Evolutionary conservation across 2,113 vertebrate species (phyloP).

Genomic region (Hemicordylus capensis): DNA sequence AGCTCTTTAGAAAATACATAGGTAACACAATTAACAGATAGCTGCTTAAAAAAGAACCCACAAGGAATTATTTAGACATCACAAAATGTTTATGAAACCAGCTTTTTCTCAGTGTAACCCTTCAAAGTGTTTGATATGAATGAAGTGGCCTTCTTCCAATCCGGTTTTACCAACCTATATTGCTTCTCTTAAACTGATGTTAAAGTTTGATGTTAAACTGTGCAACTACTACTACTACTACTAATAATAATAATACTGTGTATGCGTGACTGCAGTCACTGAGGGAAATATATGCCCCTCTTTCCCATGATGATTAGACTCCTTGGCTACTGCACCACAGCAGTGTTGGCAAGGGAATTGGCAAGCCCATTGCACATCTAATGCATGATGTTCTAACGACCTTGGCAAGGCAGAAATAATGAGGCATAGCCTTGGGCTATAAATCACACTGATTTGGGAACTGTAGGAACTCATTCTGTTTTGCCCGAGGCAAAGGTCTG

Average conservation of each 20-base stretch:
- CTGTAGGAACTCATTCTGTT: constrained; percentile 50
- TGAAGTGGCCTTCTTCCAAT: background rate
- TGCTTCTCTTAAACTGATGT: background rate
- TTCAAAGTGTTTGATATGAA: background rate
- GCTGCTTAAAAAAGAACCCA: constrained; percentile 42
- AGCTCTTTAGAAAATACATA: background rate
- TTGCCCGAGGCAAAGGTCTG: constrained; percentile 69
- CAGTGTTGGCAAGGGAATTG: constrained; percentile 11
- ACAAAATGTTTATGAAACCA: constrained; percentile 37
- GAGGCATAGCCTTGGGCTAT: constrained; percentile 67
- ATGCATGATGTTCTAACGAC: constrained; percentile 25
- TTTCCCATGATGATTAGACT: background rate
- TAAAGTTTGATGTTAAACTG: background rate
- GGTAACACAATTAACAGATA: constrained; percentile 17
- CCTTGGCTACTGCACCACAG: background rate
- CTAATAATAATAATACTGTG: too few relatives aligned
- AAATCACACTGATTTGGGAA: constrained; percentile 52
- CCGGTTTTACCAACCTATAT: background rate
- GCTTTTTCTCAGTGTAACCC: background rate
- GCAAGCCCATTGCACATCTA: constrained; percentile 31
- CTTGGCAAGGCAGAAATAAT: constrained; percentile 57
- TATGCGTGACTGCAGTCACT: background rate
- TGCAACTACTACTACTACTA: background rate
- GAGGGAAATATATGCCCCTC: background rate
- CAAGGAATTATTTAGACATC: constrained; percentile 22